Percentiles rank a stretch among this genome's conserved stretches.
phyloP scores from a whole-genome alignment of 2,797 vertebrate genomes.

The Rachycentron canadum region DNA sequence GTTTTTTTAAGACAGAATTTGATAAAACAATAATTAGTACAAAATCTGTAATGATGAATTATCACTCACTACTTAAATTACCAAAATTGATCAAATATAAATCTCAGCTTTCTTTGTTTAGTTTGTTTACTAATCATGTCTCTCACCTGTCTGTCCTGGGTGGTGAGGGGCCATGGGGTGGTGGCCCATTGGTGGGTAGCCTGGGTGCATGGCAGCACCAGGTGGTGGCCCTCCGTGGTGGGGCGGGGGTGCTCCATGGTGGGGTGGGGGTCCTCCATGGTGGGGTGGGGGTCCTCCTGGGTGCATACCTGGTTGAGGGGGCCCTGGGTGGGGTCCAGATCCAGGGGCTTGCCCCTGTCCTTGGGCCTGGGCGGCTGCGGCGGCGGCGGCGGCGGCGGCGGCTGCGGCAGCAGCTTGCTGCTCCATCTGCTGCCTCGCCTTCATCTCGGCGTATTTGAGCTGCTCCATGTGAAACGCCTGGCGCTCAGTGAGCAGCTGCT shows the following conservation, averaged over 20 bases:
- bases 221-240: constrained; percentile 82
- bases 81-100: background rate
- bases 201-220: constrained; percentile 85
- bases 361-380: constrained; percentile 82
- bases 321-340: constrained; percentile 79
- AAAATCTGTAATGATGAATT: too few species aligned
- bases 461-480: constrained; percentile 99
- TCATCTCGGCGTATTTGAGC: constrained; percentile 95
- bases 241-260: constrained; percentile 74
- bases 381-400: constrained; percentile 74
- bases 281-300: constrained; percentile 78
- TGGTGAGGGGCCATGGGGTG: constrained; percentile 94
- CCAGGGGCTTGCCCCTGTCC: constrained; percentile 76
- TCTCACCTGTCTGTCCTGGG: constrained; percentile 89
- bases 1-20: too few species aligned
- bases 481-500: constrained; percentile 96
- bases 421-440: constrained; percentile 97
- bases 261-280: constrained; percentile 75
- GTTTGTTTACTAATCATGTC: too few species aligned
- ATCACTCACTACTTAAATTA: background rate
- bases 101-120: background rate
- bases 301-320: constrained; percentile 61
- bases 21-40: background rate
- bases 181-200: constrained; percentile 91
- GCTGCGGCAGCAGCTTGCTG: constrained; percentile 87